These are phyloP conservation scores for Brachyptera putata DNA, from an alignment of 2,888 invertebrate species.

Conservation along the genomic window DNA sequence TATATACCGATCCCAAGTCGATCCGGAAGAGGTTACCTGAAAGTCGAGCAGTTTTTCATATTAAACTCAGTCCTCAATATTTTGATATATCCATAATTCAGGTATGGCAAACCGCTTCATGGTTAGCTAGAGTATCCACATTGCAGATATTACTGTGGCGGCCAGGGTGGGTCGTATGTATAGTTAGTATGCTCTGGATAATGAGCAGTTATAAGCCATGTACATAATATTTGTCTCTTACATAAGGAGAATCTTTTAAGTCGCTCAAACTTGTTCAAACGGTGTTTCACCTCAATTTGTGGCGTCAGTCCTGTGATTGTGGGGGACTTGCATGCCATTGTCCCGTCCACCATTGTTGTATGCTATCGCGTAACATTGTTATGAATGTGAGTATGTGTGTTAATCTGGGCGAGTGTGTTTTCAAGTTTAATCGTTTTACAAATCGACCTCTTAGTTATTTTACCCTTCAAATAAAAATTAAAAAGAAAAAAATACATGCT, in stretches of 20 bases:
- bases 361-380: conserved; percentile 25
- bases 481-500: conserved; percentile 26
- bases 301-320: conserved; percentile 31
- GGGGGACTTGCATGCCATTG: conserved; percentile 31
- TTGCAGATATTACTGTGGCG: conserved; percentile 26
- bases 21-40: neutral
- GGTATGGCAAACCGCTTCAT: conserved; percentile 28
- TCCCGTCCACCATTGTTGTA: conserved; percentile 29
- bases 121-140: conserved; percentile 29
- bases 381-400: conserved; percentile 22
- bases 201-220: conserved; percentile 27
- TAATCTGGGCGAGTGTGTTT: neutral
- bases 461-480: neutral
- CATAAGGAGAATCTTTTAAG: conserved; percentile 27
- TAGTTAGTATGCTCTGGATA: conserved; percentile 26
- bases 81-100: conserved; percentile 28
- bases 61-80: conserved; percentile 26
- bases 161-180: conserved; percentile 22
- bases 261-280: conserved; percentile 31
- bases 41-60: conserved; percentile 15
- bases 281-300: conserved; percentile 29
- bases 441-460: conserved; percentile 30
- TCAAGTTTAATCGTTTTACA: conserved; percentile 23
- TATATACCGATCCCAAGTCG: neutral
- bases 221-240: conserved; percentile 28